A percentile compares a stretch with the other conserved stretches of the same genome.
phyloP scores from a whole-genome alignment of 1,140 invertebrate species.

The Drosophila kepulauana region DNA sequence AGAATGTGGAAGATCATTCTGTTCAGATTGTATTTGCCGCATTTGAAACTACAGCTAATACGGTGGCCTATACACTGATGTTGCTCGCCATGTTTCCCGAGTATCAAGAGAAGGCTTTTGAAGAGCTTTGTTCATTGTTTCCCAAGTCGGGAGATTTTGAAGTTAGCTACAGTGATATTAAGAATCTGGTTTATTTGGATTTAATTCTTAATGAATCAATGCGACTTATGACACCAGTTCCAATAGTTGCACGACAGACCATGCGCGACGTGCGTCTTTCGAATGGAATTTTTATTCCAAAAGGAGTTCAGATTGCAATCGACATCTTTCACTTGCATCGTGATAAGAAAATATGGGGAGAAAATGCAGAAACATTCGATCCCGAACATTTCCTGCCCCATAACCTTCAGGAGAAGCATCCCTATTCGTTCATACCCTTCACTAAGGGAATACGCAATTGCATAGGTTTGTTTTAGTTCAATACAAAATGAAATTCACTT shows the following conservation, averaged over 20 bases:
- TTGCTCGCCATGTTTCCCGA: constrained; percentile 76
- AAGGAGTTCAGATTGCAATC: constrained; percentile 64
- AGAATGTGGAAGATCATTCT: constrained; percentile 67
- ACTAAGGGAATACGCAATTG: constrained; percentile 78
- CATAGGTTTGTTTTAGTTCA: constrained; percentile 58
- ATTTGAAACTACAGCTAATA: constrained; percentile 79
- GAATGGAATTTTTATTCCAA: constrained; percentile 64
- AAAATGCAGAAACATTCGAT: constrained; percentile 73
- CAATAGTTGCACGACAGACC: constrained; percentile 65
- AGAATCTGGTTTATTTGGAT: constrained; percentile 88
- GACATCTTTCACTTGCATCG: constrained; percentile 72
- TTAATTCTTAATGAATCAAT: constrained; percentile 88
- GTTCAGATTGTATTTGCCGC: constrained; percentile 77
- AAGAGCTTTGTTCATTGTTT: constrained; percentile 88
- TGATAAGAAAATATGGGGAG: constrained; percentile 73
- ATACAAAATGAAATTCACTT: neutral
- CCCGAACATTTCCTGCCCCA: constrained; percentile 78
- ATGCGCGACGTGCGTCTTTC: too few relatives aligned
- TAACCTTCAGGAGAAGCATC: constrained; percentile 64
- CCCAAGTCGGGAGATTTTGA: constrained; percentile 83
- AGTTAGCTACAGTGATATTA: constrained; percentile 86
- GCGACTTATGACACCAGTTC: constrained; percentile 83
- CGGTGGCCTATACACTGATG: constrained; percentile 64
- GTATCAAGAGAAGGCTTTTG: constrained; percentile 86
- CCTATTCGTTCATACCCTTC: constrained; percentile 80